These are phyloP conservation scores for Desoria tigrina DNA, from an alignment of 2,888 invertebrate species.

Conservation along the genomic window DNA sequence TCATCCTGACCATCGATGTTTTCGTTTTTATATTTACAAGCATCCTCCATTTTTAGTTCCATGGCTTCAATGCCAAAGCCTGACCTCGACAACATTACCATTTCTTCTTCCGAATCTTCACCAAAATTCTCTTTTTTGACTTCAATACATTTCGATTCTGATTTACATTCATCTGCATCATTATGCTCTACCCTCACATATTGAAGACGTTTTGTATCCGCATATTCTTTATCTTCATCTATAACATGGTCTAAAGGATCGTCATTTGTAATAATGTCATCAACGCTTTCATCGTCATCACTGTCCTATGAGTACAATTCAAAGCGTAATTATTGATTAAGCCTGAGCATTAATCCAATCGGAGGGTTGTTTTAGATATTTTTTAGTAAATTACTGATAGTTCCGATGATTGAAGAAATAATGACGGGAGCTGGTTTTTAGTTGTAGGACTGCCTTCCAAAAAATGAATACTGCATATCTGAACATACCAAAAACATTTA, in stretches of 20 bases:
- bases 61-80: not conserved
- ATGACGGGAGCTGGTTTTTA: constrained; percentile 23
- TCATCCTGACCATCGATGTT: no score
- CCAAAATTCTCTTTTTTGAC: not conserved
- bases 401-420: constrained; percentile 13
- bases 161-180: not conserved
- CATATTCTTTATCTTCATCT: not conserved
- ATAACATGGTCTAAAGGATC: not conserved
- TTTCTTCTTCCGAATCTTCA: not conserved
- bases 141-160: no score
- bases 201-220: not conserved
- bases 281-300: not conserved
- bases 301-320: not conserved
- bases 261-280: not conserved
- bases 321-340: not conserved
- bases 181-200: not conserved
- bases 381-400: not conserved
- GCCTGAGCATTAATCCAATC: no score
- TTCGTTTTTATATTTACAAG: not conserved
- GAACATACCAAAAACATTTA: not conserved
- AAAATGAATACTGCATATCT: constrained; percentile 35
- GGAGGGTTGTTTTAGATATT: not conserved
- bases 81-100: not conserved
- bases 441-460: constrained; percentile 29
- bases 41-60: no score